Base-by-base conservation (phyloP, 2,797 vertebrate genomes). In the Xiphophorus birchmanni region DNA sequence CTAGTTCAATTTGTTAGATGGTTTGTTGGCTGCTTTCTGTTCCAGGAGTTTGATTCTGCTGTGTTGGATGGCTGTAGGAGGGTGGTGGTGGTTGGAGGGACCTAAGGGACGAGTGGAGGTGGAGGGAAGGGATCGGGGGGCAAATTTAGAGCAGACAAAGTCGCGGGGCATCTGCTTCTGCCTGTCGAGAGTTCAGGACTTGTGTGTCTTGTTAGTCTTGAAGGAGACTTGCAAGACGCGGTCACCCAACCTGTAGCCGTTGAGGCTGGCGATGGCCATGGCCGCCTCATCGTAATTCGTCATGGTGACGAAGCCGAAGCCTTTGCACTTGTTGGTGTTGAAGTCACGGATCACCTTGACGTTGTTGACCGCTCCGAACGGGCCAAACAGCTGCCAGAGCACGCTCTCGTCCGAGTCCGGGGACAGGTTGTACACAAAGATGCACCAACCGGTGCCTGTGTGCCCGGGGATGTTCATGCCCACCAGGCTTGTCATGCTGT, bases 321-420 rank as follows among this genome's bases (percentile, higher is more conserved):
- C 99, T 96, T 99, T 99, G 97, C 99, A 99, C 96, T 99, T 99
- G 97, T 99, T 99, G 97, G 99, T 99, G 96, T 99, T 99, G 97
- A 99, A 99, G 96, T 99, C 99, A 69, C 99, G 98, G 96, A 99
- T 99, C 95, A 99, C 98, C 95, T 99, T 99, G 95, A 99, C 99
- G 42, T 99, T 99, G 96, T 99, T 99, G 95, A 99, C 99, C 0
- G 99, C 99, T 18, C 99, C 99, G 54, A 99, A 99, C 45, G 99
- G 99, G 89, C 99, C 99, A 15, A 99, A 99, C 87, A 99, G 97
- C 97, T 99, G 99, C 99, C 99, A 99, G 88, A 99, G 97, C 90
- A 99, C 99, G 15, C 98, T 99, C 96, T 99, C 99, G 52, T 99
- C 98, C 0, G 99, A 99, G 95, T 99, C 99, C 1, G 99, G 99